Conservation (phyloP, 2,888 invertebrate genomes). For the Dasysyrphus albostriatus region DNA sequence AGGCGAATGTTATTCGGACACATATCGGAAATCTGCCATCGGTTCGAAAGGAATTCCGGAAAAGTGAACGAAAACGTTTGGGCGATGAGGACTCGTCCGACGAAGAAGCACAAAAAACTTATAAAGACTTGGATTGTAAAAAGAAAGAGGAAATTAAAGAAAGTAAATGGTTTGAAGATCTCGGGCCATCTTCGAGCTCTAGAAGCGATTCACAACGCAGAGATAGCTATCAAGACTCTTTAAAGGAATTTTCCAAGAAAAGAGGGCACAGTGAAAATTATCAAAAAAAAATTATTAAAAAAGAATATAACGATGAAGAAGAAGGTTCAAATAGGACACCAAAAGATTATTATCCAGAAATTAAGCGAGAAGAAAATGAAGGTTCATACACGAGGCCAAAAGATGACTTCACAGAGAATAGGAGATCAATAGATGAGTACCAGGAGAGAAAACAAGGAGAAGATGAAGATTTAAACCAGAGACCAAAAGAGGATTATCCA, state of each 20-base stretch:
- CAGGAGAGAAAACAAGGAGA: too few relatives aligned
- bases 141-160: slow-evolving; percentile 34
- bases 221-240: slow-evolving; percentile 4
- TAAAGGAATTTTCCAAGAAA: slow-evolving; percentile 20
- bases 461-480: too few relatives aligned
- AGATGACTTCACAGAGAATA: background rate
- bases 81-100: slow-evolving; percentile 63
- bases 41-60: slow-evolving; percentile 79
- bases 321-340: background rate
- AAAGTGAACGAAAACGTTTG: slow-evolving; percentile 79
- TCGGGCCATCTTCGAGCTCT: slow-evolving; percentile 6
- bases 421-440: background rate
- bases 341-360: background rate
- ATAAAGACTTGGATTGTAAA: slow-evolving; percentile 34
- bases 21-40: slow-evolving; percentile 78
- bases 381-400: background rate
- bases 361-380: background rate
- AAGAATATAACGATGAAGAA: background rate
- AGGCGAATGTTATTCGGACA: slow-evolving; percentile 78
- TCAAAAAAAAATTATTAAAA: background rate
- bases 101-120: slow-evolving; percentile 44
- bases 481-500: background rate
- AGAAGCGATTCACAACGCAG: background rate
- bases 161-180: slow-evolving; percentile 48
- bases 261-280: background rate